Evolutionary conservation across 2,888 invertebrate genomes (phyloP).

Genomic region (Dermolepida albohirtum): DNA sequence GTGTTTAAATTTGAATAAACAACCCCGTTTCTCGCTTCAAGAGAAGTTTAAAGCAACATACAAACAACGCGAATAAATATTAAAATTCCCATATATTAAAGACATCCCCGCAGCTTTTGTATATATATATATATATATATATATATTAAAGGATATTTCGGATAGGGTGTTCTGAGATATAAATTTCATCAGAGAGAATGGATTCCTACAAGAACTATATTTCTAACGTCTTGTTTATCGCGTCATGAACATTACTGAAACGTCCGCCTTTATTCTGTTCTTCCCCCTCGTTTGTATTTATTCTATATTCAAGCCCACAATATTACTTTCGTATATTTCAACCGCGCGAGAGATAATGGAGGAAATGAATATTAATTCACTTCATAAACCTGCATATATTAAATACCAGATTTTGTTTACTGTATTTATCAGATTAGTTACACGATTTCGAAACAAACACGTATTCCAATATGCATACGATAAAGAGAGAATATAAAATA

Average conservation of each 20-base stretch:
- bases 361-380: conserved; percentile 19
- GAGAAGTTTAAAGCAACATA: background rate
- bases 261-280: conserved; percentile 41
- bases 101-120: conserved; percentile 1
- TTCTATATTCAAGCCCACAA: conserved; percentile 11
- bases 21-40: background rate
- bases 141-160: conserved; percentile 15
- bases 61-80: conserved; percentile 24
- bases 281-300: conserved; percentile 16
- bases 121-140: background rate
- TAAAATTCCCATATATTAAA: conserved; percentile 30
- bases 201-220: conserved; percentile 36
- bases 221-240: conserved; percentile 43
- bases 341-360: background rate
- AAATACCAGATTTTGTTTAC: background rate
- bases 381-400: conserved; percentile 12
- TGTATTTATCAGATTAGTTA: too few species aligned
- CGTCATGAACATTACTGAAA: conserved; percentile 40
- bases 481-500: too few species aligned
- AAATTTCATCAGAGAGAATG: conserved; percentile 19
- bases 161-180: conserved; percentile 23
- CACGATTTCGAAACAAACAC: too few species aligned
- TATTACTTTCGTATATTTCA: conserved; percentile 23
- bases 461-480: too few species aligned
- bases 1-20: conserved; percentile 14